These are phyloP conservation scores for Norana najaformis DNA, from an alignment of 2,888 invertebrate species.

Conservation along the genomic window DNA sequence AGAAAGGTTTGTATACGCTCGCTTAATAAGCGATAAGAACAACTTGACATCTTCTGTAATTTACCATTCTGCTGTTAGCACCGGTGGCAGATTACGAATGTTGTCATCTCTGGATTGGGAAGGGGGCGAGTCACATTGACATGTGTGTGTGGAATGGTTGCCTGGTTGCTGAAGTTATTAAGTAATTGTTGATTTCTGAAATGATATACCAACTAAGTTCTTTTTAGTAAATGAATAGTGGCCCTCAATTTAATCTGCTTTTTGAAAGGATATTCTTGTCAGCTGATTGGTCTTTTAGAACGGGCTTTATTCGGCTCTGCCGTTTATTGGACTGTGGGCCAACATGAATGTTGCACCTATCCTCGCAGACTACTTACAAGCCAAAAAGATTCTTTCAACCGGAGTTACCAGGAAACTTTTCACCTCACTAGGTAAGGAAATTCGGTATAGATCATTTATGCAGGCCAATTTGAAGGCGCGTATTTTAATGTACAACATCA, in stretches of 20 bases:
- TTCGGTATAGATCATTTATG: not conserved
- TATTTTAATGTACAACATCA: not conserved
- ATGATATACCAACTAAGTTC: not conserved
- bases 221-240: not conserved
- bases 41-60: too few species aligned
- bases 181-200: not conserved
- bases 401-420: slow-evolving; percentile 49
- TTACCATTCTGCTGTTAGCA: too few species aligned
- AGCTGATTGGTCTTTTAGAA: slow-evolving; percentile 37
- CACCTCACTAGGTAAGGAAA: slow-evolving; percentile 45
- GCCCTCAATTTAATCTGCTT: not conserved
- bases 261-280: not conserved
- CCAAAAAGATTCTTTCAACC: slow-evolving; percentile 47
- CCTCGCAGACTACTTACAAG: slow-evolving; percentile 50
- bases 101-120: too few species aligned
- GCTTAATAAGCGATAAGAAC: too few species aligned
- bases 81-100: too few species aligned
- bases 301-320: slow-evolving; percentile 47
- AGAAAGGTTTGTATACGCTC: too few species aligned
- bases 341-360: slow-evolving; percentile 58
- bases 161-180: not conserved
- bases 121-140: too few species aligned
- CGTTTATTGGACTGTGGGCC: slow-evolving; percentile 45
- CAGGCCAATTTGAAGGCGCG: not conserved
- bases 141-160: too few species aligned